Evolutionary conservation across 2,888 invertebrate species (phyloP).

Genomic region (Sphecodes monilicornis): DNA sequence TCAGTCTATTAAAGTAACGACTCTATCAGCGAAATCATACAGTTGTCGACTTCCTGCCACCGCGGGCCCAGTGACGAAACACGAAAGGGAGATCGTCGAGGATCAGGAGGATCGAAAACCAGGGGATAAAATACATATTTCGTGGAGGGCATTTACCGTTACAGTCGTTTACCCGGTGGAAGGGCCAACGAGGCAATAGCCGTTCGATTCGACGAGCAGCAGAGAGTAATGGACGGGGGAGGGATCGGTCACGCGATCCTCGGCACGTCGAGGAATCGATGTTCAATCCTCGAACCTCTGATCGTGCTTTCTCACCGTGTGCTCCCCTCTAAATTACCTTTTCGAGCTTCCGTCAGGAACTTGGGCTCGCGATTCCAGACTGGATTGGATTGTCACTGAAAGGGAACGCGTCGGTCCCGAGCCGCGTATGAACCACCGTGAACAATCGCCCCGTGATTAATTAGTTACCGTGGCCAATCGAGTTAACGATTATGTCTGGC

Average conservation of each 20-base stretch:
- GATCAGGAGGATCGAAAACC: not conserved
- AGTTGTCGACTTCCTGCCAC: not conserved
- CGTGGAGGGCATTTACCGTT: constrained; percentile 47
- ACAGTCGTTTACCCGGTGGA: constrained; percentile 34
- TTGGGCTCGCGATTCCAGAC: not conserved
- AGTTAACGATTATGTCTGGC: not conserved
- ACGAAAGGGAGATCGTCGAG: not conserved
- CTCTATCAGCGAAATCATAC: constrained; percentile 25
- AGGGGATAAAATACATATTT: constrained; percentile 29
- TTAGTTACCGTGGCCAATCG: not conserved
- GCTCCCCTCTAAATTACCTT: constrained; percentile 38
- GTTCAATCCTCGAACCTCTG: constrained; percentile 60
- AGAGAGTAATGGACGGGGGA: constrained; percentile 68
- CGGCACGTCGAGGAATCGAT: constrained; percentile 62
- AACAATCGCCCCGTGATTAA: not conserved
- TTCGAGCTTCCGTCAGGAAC: constrained; percentile 42
- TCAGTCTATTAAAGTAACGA: not conserved
- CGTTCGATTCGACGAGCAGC: constrained; percentile 64
- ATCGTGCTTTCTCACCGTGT: constrained; percentile 46
- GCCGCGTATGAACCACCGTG: not conserved
- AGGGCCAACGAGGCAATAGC: constrained; percentile 34
- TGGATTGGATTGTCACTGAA: constrained; percentile 1
- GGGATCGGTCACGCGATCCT: constrained; percentile 75
- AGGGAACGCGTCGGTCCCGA: not conserved
- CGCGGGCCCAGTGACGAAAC: not conserved